Evolutionary conservation across 92 coral and sea anemone species (phyloP).

Genomic region (Zoanthus sansibaricus): DNA sequence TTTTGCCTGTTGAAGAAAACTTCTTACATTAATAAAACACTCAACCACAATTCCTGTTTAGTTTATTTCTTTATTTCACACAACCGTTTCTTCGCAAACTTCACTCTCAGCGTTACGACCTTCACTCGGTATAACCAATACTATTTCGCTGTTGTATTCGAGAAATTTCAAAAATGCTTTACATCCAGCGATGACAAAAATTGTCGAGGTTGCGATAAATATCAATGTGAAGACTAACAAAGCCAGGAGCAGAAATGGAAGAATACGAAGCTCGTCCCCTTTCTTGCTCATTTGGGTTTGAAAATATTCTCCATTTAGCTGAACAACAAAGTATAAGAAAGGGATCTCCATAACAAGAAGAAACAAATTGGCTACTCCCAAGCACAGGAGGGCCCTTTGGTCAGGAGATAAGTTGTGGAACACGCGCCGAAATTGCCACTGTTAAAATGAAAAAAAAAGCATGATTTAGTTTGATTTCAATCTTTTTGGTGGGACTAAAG

Average conservation of each 20-base stretch:
- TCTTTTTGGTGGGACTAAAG: too few relatives aligned
- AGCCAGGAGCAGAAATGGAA: slow-evolving; percentile 52
- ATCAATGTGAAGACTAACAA: slow-evolving; percentile 53
- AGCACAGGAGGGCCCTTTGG: slow-evolving; percentile 62
- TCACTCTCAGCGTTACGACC: background rate
- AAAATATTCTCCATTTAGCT: slow-evolving; percentile 53
- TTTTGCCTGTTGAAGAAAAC: too few relatives aligned
- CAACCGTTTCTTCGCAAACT: slow-evolving; percentile 22
- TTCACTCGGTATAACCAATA: slow-evolving; percentile 54
- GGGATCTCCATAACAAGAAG: slow-evolving; percentile 63
- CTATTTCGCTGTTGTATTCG: slow-evolving; percentile 50
- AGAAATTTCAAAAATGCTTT: slow-evolving; percentile 60
- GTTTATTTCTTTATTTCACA: background rate
- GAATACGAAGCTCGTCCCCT: slow-evolving; percentile 24
- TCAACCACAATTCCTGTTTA: background rate
- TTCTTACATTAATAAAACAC: background rate
- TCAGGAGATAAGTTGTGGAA: slow-evolving; percentile 40
- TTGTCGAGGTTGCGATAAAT: slow-evolving; percentile 55
- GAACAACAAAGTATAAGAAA: slow-evolving; percentile 59
- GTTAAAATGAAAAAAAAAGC: background rate
- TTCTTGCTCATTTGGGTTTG: background rate
- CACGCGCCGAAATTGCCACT: slow-evolving; percentile 59
- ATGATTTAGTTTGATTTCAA: background rate
- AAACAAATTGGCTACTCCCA: slow-evolving; percentile 64
- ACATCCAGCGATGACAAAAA: slow-evolving; percentile 55